Evolutionary conservation across 2,888 invertebrate species (phyloP).

Genomic region (Phalangium opilio): DNA sequence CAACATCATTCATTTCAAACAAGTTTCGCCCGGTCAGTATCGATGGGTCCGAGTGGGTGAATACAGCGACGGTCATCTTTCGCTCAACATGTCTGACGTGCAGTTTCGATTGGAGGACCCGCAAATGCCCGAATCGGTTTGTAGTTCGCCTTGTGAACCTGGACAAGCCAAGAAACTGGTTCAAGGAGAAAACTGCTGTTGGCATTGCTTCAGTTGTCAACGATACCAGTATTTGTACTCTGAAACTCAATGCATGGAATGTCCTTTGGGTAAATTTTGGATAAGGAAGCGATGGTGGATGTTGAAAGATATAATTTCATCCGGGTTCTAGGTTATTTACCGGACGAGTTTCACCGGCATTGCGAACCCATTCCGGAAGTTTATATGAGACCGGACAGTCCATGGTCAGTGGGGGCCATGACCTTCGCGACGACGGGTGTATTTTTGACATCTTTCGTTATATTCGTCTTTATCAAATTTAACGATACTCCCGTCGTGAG

Average conservation of each 20-base stretch:
- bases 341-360: slow-evolving; percentile 51
- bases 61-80: slow-evolving; percentile 63
- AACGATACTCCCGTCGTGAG: slow-evolving; percentile 33
- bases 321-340: slow-evolving; percentile 56
- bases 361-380: slow-evolving; percentile 37
- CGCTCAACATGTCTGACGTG: slow-evolving; percentile 40
- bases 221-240: slow-evolving; percentile 65
- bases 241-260: slow-evolving; percentile 68
- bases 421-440: slow-evolving; percentile 37
- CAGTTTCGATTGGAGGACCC: slow-evolving; percentile 16
- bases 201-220: slow-evolving; percentile 83
- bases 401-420: slow-evolving; percentile 88
- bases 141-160: slow-evolving; percentile 69
- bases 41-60: slow-evolving; percentile 76
- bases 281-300: no score
- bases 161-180: slow-evolving; percentile 85
- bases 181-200: slow-evolving; percentile 83
- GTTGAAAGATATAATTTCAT: no score
- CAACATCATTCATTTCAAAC: slow-evolving; percentile 89
- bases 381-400: slow-evolving; percentile 44
- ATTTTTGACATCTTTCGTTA: slow-evolving; percentile 26
- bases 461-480: slow-evolving; percentile 29
- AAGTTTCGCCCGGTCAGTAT: slow-evolving; percentile 49
- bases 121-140: slow-evolving; percentile 63
- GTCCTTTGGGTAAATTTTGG: slow-evolving; percentile 40